These are phyloP conservation scores for Alviniconcha marisindica DNA, from an alignment of 1,140 invertebrate genomes.

Conservation along the genomic window DNA sequence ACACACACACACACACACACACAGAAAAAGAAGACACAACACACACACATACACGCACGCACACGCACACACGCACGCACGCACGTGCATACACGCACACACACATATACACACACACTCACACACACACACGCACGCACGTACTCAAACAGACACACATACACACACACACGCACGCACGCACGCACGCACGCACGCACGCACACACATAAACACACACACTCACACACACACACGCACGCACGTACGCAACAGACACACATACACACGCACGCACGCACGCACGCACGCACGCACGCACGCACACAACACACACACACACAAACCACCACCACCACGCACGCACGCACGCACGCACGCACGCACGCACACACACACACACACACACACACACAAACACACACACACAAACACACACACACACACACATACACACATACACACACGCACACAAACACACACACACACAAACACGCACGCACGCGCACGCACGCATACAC, in stretches of 20 bases:
- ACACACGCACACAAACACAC: neutral
- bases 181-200: constrained; percentile 6
- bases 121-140: constrained; percentile 1
- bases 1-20: too few species aligned
- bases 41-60: neutral
- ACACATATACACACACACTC: constrained; percentile 23
- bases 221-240: constrained; percentile 17
- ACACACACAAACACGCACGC: constrained; percentile 12
- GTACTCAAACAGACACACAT: neutral
- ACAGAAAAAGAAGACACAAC: too few species aligned
- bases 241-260: neutral
- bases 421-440: constrained; percentile 10
- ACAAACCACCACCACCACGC: too few species aligned
- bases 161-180: constrained; percentile 16
- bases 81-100: constrained; percentile 23
- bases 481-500: neutral
- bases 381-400: constrained; percentile 26
- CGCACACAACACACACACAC: too few species aligned
- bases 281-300: too few species aligned
- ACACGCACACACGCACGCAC: constrained; percentile 26
- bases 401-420: constrained; percentile 26
- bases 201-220: constrained; percentile 11
- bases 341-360: neutral
- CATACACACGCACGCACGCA: neutral
- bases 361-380: constrained; percentile 26